Evolutionary conservation across 2,113 vertebrate species (phyloP), one percentile per base, ranked within the genome.

Genomic region (Dunckerocampus dactyliophorus): DNA sequence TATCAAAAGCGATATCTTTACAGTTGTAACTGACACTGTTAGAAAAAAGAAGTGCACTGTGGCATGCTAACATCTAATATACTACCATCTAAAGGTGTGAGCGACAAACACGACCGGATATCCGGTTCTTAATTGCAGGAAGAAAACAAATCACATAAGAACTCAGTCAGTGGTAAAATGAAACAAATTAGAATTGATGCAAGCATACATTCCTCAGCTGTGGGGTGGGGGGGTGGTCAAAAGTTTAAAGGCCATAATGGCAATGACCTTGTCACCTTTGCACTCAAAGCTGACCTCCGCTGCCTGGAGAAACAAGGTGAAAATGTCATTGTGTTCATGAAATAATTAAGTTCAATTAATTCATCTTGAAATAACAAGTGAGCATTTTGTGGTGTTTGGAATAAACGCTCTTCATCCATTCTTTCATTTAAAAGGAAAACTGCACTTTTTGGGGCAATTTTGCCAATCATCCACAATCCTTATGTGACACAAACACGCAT

Each of bases 251-350:
- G 47, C 31, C 50, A n/a, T 65, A 62, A 65, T 64, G 47, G 55
- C 22, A 79, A 81, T 76, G 63, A 50, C 49, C 67, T 61, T 34
- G 0, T 61, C 64, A 83, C 73, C 79, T 84, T 72, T 73, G 64
- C 47, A 66, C 63, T 69, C 13, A 31, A 62, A 48, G 42, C 31
- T 52, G 65, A 72, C 50, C 24, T 14, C 1, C 16, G 16, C 17
- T 69, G 68, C 64, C 68, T 65, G 42, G 43, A 65, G 55, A 65
- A 49, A 70, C 42, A 13, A 22, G 62, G 48, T 49, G 61, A 48
- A 71, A 68, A 71, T 9, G 15, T 13, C 14, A 34, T 5, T 24
- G 15, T 53, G 51, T 31, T 53, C 31, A 34, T 7, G 14, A 53
- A 34, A 9, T 11, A 13, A 13, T 49, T n/a, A 3, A 20, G 8